Evolutionary conservation across 2,888 invertebrate species (phyloP).

Genomic region (Leucophenga montana): DNA sequence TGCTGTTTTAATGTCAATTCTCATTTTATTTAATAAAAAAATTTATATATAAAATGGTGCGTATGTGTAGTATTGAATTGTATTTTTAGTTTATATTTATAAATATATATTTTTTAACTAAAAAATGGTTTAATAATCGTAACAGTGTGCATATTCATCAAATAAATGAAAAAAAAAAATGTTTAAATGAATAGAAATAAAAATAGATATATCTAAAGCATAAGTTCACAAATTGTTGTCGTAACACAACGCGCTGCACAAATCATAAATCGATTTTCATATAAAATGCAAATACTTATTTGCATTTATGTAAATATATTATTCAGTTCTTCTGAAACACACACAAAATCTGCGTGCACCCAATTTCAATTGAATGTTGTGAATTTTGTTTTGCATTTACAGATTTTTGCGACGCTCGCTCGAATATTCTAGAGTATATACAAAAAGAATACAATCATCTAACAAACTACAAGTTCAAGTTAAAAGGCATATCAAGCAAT

Average conservation of each 20-base stretch:
- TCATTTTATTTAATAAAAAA: no score
- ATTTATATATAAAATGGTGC: no score
- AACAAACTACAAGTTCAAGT: conserved; percentile 8
- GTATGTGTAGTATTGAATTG: no score
- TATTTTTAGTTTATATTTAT: no score
- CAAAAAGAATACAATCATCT: not conserved
- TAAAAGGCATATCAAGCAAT: conserved; percentile 18
- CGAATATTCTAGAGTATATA: conserved; percentile 8
- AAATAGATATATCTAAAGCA: no score
- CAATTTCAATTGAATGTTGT: conserved; percentile 12
- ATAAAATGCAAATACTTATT: not conserved
- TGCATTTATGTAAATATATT: no score
- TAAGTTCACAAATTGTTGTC: no score
- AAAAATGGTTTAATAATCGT: no score
- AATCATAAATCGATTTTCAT: not conserved
- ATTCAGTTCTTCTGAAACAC: no score
- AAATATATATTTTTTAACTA: no score
- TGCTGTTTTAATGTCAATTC: no score
- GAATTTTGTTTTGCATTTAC: conserved; percentile 42
- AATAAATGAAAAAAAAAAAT: not conserved
- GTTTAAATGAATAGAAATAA: no score
- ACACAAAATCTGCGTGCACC: not conserved
- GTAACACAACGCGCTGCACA: not conserved
- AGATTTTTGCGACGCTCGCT: conserved; percentile 35
- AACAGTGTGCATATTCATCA: conserved; percentile 36